Conservation (phyloP, 1,140 invertebrate species). For the Sycobia sp. region DNA sequence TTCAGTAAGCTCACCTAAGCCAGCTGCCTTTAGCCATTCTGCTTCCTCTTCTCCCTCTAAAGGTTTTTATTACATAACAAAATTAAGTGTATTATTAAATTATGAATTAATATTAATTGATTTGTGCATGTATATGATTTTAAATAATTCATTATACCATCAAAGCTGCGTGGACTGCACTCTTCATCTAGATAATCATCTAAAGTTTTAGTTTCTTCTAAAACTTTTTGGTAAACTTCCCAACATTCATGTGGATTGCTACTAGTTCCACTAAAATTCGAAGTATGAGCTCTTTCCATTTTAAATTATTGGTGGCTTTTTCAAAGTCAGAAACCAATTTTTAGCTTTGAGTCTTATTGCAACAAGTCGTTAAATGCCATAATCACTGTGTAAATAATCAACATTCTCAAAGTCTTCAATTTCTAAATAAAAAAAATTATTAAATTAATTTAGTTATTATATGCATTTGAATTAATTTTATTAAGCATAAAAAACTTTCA, state of each 20-base stretch:
- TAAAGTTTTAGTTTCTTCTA: constrained; percentile 60
- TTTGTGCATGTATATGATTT: too few relatives aligned
- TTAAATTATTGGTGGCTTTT: constrained; percentile 22
- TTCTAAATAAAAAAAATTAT: too few relatives aligned
- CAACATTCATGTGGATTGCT: constrained; percentile 62
- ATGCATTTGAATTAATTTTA: too few relatives aligned
- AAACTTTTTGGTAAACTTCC: constrained; percentile 62
- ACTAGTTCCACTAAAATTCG: constrained; percentile 49
- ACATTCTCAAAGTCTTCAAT: too few relatives aligned
- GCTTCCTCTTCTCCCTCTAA: constrained; percentile 67
- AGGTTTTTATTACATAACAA: constrained; percentile 10
- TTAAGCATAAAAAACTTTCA: too few relatives aligned
- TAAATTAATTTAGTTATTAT: too few relatives aligned
- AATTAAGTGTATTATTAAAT: constrained; percentile 17
- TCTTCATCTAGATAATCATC: constrained; percentile 64
- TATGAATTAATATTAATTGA: neutral
- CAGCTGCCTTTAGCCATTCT: constrained; percentile 67
- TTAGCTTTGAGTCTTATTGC: too few relatives aligned
- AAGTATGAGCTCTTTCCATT: constrained; percentile 52
- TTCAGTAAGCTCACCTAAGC: constrained; percentile 65
- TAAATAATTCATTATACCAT: constrained; percentile 45
- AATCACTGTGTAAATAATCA: too few relatives aligned
- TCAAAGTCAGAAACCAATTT: too few relatives aligned
- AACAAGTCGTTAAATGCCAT: too few relatives aligned
- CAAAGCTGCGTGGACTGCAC: constrained; percentile 55